Evolutionary conservation across 2,797 vertebrate species (phyloP), one percentile per base, ranked within the genome.

Genomic region (Menidia menidia): DNA sequence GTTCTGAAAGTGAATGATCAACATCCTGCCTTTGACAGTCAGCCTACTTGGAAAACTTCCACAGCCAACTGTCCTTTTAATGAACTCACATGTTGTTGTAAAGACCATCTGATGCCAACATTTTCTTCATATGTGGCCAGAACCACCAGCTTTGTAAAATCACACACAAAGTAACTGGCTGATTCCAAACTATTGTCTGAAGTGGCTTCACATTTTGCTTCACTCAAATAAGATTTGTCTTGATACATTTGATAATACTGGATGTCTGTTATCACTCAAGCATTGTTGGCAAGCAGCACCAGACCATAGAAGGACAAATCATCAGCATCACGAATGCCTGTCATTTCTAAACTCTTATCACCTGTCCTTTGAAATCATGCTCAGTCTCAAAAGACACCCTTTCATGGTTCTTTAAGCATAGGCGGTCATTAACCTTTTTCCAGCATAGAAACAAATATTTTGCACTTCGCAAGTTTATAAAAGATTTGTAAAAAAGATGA

Each of bases 61-160:
- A 4, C 52, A 31, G 33, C 42, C n/a, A 63, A 64, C 51, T 67
- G 30, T 13, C 39, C 60, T 77, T 73, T 70, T 71, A 30, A 80
- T 81, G n/a, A 58, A 31, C 68, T 54, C 42, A 50, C 53, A 73
- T 33, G 3, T 8, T 39, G 25, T 45, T 57, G n/a, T 60, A 16
- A 41, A 70, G 18, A 3, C 0, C 14, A 33, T 66, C n/a, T 47
- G 6, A 7, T 62, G 19, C 52, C 32, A 63, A 47, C 19, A 31
- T 3, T 25, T 25, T 61, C 19, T 30, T 48, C 47, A 33, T 47
- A 52, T 52, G 35, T 41, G 8, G 25, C 48, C 4, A 3, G 15
- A 52, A 25, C 13, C 4, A 12, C 13, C 12, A 30, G 4, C 1
- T 60, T 60, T 45, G 18, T 15, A 18, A 11, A 1, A 33, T 4